Percentiles rank a stretch among this genome's conserved stretches.
These are phyloP conservation scores for Desmophyllum pertusum DNA, from an alignment of 92 coral and sea anemone species.

Conservation along the genomic window DNA sequence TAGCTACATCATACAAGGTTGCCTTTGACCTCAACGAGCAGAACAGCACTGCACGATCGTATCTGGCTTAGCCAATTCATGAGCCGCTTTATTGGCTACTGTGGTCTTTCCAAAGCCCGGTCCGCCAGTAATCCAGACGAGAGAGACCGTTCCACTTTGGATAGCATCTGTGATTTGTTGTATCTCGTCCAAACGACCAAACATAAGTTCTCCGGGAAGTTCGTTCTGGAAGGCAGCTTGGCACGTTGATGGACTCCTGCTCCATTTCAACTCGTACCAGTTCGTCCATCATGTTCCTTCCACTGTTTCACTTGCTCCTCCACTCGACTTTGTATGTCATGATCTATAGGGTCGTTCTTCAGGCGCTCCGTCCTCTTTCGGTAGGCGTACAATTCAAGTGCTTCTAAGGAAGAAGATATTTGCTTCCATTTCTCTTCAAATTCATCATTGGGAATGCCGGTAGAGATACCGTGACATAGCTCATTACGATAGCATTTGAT, in stretches of 20 bases:
- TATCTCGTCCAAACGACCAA: neutral
- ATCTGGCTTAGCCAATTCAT: neutral
- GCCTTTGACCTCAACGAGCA: neutral
- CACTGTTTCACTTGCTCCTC: too few relatives aligned
- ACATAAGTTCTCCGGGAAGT: neutral
- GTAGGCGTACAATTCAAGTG: too few relatives aligned
- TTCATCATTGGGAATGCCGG: too few relatives aligned
- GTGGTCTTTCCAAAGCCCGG: slow-evolving; percentile 58
- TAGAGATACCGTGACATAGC: too few relatives aligned
- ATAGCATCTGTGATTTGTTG: neutral
- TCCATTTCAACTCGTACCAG: neutral
- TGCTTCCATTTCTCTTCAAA: too few relatives aligned
- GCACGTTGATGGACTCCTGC: neutral
- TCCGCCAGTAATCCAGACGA: slow-evolving; percentile 46
- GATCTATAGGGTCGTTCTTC: too few relatives aligned
- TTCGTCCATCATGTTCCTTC: neutral
- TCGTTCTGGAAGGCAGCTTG: slow-evolving; percentile 19
- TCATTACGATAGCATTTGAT: too few relatives aligned
- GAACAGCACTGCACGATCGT: neutral
- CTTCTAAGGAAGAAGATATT: too few relatives aligned
- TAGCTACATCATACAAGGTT: neutral
- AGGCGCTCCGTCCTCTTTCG: too few relatives aligned
- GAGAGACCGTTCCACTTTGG: neutral
- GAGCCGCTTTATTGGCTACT: slow-evolving; percentile 40
- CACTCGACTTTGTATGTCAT: too few relatives aligned